Conservation (phyloP, 2,113 vertebrate genomes). For the Semnopithecus entellus region DNA sequence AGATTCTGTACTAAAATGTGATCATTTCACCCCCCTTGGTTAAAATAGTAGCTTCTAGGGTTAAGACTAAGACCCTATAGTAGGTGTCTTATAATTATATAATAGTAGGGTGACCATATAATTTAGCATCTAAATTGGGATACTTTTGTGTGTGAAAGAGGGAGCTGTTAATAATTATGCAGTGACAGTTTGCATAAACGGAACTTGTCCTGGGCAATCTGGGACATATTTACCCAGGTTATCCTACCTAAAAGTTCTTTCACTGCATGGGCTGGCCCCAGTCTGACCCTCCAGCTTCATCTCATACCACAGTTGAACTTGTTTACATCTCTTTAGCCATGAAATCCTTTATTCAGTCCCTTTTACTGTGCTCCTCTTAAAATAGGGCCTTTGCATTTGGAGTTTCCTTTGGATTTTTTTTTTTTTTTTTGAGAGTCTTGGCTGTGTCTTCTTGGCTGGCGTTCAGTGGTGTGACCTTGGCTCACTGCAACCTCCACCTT, state of each 20-base stretch:
- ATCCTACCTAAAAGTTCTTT: not conserved
- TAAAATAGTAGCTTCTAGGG: no score
- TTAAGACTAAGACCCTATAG: no score
- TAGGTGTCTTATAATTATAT: no score
- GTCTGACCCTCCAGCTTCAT: not conserved
- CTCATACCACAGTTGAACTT: not conserved
- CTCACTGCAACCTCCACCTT: no score
- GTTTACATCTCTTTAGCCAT: not conserved
- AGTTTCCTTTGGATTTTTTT: not conserved
- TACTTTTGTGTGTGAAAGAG: not conserved
- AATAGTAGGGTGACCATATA: not conserved
- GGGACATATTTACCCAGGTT: not conserved
- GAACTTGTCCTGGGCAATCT: not conserved
- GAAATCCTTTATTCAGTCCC: not conserved
- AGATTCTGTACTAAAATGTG: no score
- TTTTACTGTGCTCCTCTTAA: not conserved
- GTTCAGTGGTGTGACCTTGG: no score
- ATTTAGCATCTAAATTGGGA: not conserved
- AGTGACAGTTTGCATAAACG: not conserved
- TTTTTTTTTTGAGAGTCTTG: no score
- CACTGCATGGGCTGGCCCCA: not conserved
- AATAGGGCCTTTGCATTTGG: not conserved
- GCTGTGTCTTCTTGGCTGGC: no score
- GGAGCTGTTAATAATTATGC: not conserved
- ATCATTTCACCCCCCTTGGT: no score